Percentiles rank a stretch among this genome's conserved stretches.
phyloP scores from a whole-genome alignment of 1,140 invertebrate genomes.

The Tetramorium parvispinum region DNA sequence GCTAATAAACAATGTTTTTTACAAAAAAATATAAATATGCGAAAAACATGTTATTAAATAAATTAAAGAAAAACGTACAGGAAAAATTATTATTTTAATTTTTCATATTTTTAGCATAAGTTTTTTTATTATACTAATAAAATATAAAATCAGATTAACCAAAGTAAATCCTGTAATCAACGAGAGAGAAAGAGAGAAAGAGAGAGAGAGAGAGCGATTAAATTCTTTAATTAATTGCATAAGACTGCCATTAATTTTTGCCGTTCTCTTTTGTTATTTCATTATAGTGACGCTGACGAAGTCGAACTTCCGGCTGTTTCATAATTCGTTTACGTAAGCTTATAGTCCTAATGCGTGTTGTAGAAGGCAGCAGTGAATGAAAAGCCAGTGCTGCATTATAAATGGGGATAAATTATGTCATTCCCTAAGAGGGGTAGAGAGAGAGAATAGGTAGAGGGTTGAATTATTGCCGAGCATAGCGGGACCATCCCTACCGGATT shows the following conservation, averaged over 20 bases:
- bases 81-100: neutral
- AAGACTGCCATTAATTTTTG: conserved; percentile 31
- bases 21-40: neutral
- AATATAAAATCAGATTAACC: conserved; percentile 9
- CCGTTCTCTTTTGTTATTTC: conserved; percentile 11
- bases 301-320: conserved; percentile 26
- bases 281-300: neutral
- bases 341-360: conserved; percentile 61
- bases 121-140: neutral
- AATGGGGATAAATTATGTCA: conserved; percentile 78
- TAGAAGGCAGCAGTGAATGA: conserved; percentile 67
- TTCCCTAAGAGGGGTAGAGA: neutral
- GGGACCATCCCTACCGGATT: conserved; percentile 31
- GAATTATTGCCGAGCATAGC: conserved; percentile 52
- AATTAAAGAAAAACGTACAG: neutral
- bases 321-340: conserved; percentile 50
- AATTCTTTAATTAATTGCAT: conserved; percentile 16
- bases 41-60: neutral
- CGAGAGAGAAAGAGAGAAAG: neutral
- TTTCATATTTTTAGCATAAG: neutral
- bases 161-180: neutral
- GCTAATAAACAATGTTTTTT: neutral
- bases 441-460: conserved; percentile 19
- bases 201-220: neutral
- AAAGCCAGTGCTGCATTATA: conserved; percentile 75